Evolutionary conservation across 2,888 invertebrate species (phyloP), one percentile per base, ranked within the genome.

Genomic region (Diarsia mendica): DNA sequence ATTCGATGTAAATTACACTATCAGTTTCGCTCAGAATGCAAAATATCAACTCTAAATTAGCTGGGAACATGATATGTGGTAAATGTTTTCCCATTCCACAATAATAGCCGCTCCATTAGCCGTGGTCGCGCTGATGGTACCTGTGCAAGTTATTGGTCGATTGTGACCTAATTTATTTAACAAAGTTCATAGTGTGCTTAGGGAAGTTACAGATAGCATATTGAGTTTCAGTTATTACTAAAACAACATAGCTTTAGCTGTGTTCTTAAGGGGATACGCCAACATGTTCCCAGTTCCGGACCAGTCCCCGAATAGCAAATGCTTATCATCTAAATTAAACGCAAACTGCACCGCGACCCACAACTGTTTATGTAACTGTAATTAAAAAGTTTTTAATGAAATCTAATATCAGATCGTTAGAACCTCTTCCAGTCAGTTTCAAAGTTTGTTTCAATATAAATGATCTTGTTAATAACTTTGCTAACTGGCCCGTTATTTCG

Each of bases 381-480:
- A 83, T 84, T 77, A 84, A 80, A 85, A 87, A 88, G 77, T 86
- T 86, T 83, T 83, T 83, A 85, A 88, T 88, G 86, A 86, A 84
- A 85, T 88, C 71, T 84, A 82, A 84, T 84, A 85, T 85, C 83
- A 71, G 80, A 86, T 85, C 78, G 75, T 82, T 85, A 85, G 79
- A 82, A 76, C 72, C 77, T 77, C 75, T 83, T 79, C 77, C 68
- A 84, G 78, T 74, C 78, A 73, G 79, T 84, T 85, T 67, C 74
- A 77, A 89, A 89, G 85, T 88, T 88, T 88, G 82, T 87, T 84
- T 85, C 76, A 80, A 85, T 85, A 84, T 88, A 88, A 90, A 91
- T 87, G 84, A 86, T 79, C 85, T 87, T 87, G 85, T 87, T 88
- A 88, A 89, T 87, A 85, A 84, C 73, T 82, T 85, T 81, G 71